These are phyloP conservation scores for Pelvicachromis taeniatus DNA, from an alignment of 2,113 vertebrate genomes.

Conservation along the genomic window DNA sequence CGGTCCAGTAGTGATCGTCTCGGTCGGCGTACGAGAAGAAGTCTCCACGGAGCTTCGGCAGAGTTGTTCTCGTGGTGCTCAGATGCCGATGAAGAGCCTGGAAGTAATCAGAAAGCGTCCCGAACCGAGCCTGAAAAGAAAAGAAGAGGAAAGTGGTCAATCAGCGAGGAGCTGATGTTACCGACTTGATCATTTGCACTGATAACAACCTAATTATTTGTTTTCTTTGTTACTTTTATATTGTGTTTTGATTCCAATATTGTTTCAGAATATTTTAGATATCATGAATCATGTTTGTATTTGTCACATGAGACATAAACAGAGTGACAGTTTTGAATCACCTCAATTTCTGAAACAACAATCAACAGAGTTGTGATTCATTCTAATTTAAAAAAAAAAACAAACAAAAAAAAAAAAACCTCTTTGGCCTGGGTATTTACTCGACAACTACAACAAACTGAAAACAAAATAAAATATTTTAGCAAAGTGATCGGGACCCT, in stretches of 20 bases:
- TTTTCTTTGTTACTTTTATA: not conserved
- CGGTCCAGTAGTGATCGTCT: constrained; percentile 94
- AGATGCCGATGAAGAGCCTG: constrained; percentile 74
- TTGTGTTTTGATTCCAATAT: too few relatives aligned
- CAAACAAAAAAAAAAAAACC: not conserved
- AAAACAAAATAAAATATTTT: not conserved
- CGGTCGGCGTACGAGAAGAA: constrained; percentile 95
- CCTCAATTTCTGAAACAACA: not conserved
- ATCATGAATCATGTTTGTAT: not conserved
- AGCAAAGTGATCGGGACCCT: not conserved
- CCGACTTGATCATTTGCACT: not conserved
- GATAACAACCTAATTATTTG: not conserved
- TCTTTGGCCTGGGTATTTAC: not conserved
- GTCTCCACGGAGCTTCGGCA: constrained; percentile 86
- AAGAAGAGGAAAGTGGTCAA: not conserved
- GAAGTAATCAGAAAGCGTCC: constrained; percentile 91
- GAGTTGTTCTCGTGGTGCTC: not conserved
- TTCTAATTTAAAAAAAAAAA: not conserved
- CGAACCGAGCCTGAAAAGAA: constrained; percentile 81
- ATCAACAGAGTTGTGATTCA: not conserved
- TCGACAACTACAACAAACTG: not conserved
- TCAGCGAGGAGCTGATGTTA: not conserved
- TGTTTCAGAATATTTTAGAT: not conserved
- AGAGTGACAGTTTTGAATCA: not conserved
- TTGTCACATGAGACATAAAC: not conserved